Conservation (phyloP, 2,888 invertebrate genomes). For the Leptinotarsa juncta region DNA sequence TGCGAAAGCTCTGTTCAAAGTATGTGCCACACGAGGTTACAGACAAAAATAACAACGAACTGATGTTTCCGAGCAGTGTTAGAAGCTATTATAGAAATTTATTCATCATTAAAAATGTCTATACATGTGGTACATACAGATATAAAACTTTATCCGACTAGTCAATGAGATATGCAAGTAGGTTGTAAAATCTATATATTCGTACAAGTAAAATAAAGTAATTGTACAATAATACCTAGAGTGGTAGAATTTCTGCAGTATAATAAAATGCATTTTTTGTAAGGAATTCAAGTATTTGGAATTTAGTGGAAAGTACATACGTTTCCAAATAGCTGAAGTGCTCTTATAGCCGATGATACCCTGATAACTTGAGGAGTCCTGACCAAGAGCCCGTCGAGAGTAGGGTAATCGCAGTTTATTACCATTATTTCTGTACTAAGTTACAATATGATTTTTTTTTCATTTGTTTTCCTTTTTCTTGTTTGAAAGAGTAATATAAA, state of each 20-base stretch:
- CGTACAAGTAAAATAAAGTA: not conserved
- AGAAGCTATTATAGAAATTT: not conserved
- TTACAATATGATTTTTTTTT: too few species aligned
- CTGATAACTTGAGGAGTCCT: not conserved
- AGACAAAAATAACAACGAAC: too few species aligned
- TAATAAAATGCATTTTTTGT: too few species aligned
- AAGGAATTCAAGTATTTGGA: too few species aligned
- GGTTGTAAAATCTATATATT: not conserved
- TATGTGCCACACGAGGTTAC: too few species aligned
- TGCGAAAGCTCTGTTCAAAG: too few species aligned
- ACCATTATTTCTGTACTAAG: not conserved
- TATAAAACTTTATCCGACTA: too few species aligned
- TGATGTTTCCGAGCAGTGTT: too few species aligned
- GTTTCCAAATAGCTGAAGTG: not conserved
- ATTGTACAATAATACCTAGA: not conserved
- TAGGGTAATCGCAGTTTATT: not conserved
- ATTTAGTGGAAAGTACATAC: too few species aligned
- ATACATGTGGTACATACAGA: not conserved
- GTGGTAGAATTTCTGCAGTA: too few species aligned
- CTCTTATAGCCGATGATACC: not conserved
- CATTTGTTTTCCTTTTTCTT: too few species aligned
- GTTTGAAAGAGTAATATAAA: too few species aligned
- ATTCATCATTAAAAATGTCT: not conserved
- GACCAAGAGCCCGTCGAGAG: not conserved
- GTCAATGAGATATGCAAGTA: not conserved